A percentile compares a stretch with the other conserved stretches of the same genome.
Conservation (phyloP, 2,888 invertebrate species). For the Hypomecis punctinalis region DNA sequence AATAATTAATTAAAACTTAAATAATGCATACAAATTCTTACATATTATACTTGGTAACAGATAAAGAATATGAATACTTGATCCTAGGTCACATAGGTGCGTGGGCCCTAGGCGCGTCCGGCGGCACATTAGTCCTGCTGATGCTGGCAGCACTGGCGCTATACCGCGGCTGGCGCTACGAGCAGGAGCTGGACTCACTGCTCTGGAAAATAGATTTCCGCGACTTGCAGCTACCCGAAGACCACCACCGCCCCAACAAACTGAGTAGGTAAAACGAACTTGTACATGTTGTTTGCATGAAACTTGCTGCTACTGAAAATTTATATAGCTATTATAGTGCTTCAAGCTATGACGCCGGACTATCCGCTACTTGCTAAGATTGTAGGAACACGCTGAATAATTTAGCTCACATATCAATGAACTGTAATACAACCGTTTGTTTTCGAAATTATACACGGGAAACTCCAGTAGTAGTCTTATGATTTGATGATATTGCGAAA, state of each 20-base stretch:
- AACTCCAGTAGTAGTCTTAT: no score
- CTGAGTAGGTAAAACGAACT: constrained; percentile 83
- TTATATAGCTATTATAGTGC: neutral
- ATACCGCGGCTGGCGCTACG: constrained; percentile 96
- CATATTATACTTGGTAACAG: no score
- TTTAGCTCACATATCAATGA: no score
- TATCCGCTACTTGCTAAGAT: neutral
- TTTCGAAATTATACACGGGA: no score
- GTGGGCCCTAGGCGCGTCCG: constrained; percentile 92
- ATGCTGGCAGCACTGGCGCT: constrained; percentile 90
- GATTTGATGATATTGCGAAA: no score
- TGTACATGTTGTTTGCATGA: constrained; percentile 76
- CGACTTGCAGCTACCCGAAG: constrained; percentile 90
- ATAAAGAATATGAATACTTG: no score
- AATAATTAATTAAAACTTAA: no score
- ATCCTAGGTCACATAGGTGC: constrained; percentile 91
- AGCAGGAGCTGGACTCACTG: constrained; percentile 96
- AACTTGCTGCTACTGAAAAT: constrained; percentile 9
- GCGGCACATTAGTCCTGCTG: constrained; percentile 89
- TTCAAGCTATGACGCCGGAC: neutral
- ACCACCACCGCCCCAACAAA: constrained; percentile 78
- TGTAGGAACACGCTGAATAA: no score
- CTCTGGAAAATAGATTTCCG: constrained; percentile 97
- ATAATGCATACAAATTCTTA: no score
- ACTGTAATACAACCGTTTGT: no score